Percentiles rank a stretch among this genome's conserved stretches.
phyloP scores from a whole-genome alignment of 2,888 invertebrate species.

The Dendrolimus pini region DNA sequence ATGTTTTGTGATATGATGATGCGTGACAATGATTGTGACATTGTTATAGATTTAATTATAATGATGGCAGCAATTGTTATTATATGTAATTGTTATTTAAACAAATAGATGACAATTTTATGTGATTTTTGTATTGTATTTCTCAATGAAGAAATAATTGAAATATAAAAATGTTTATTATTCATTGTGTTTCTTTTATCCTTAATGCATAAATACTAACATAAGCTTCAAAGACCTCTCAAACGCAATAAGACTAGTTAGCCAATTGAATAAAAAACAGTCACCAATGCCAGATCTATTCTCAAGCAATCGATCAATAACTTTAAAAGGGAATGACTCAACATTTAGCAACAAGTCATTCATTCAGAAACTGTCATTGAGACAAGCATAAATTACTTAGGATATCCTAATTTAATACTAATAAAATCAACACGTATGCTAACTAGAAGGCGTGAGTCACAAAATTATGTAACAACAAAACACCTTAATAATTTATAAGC shows the following conservation, averaged over 20 bases:
- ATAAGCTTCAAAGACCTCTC: too few species aligned
- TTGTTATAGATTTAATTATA: conserved; percentile 33
- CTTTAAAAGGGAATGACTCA: not conserved
- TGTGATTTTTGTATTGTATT: conserved; percentile 60
- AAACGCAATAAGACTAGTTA: too few species aligned
- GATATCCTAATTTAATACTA: not conserved
- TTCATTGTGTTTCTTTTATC: conserved; percentile 20
- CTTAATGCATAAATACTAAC: conserved; percentile 3
- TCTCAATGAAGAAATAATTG: conserved; percentile 47
- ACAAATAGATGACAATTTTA: conserved; percentile 42
- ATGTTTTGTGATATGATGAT: conserved; percentile 49
- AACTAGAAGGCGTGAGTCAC: not conserved
- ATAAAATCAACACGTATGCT: not conserved
- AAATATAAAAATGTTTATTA: conserved; percentile 44
- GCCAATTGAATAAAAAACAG: too few species aligned
- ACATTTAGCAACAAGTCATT: not conserved
- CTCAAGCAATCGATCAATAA: too few species aligned
- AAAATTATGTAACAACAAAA: not conserved
- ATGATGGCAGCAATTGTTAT: conserved; percentile 43
- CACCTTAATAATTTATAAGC: too few species aligned
- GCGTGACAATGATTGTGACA: conserved; percentile 42
- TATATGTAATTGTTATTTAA: conserved; percentile 39
- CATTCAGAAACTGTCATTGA: not conserved
- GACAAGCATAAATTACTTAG: not conserved
- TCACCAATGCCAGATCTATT: too few species aligned